Conservation (phyloP, 1,140 invertebrate genomes). For the Orussus abietinus region DNA sequence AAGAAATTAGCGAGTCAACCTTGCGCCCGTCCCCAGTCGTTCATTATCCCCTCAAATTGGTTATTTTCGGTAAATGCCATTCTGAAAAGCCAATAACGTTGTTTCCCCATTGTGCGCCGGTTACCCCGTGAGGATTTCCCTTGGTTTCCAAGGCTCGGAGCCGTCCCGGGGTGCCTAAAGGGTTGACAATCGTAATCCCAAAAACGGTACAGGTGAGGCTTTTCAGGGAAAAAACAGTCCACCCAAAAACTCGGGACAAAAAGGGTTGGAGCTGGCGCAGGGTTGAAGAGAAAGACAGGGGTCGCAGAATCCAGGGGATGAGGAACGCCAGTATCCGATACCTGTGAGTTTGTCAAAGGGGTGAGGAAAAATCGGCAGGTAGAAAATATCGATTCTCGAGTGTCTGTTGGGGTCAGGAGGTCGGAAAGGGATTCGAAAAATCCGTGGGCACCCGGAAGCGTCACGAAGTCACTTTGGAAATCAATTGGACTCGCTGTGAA, state of each 20-base stretch:
- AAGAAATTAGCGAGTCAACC: too few relatives aligned
- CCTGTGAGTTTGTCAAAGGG: constrained; percentile 21
- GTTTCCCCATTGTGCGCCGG: constrained; percentile 45
- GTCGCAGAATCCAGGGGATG: constrained; percentile 8
- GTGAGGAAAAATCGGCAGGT: constrained; percentile 23
- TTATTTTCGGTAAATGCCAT: constrained; percentile 56
- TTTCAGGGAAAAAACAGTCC: constrained; percentile 31
- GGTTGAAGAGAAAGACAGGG: constrained; percentile 18
- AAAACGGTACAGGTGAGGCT: constrained; percentile 50
- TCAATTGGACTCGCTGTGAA: too few relatives aligned
- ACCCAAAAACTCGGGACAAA: constrained; percentile 30
- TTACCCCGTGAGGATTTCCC: constrained; percentile 21
- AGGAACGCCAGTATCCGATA: constrained; percentile 24
- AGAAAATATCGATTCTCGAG: constrained; percentile 30
- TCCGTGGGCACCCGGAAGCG: too few relatives aligned
- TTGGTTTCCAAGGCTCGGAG: constrained; percentile 24
- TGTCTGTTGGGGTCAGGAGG: constrained; percentile 12
- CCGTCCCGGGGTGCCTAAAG: constrained; percentile 29
- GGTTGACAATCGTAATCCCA: constrained; percentile 49
- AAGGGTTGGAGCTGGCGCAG: too few relatives aligned
- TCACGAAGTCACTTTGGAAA: too few relatives aligned
- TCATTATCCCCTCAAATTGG: constrained; percentile 51
- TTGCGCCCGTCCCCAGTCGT: constrained; percentile 36
- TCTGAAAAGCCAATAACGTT: constrained; percentile 55
- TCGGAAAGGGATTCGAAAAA: too few relatives aligned